Evolutionary conservation across 2,797 vertebrate genomes (phyloP), one percentile per base, ranked within the genome.

Genomic region (Betta splendens): DNA sequence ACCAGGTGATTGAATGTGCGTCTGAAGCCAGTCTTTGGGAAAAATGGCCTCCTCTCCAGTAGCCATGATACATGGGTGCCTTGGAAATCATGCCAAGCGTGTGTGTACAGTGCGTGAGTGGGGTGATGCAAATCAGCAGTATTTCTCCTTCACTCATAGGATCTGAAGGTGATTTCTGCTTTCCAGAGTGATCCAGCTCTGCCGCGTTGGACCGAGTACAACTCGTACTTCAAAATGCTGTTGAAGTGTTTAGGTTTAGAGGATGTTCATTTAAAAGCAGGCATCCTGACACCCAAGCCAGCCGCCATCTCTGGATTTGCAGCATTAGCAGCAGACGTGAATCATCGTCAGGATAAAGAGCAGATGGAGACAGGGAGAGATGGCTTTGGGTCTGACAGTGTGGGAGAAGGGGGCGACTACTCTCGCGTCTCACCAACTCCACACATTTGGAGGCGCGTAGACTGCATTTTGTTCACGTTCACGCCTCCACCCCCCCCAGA

Each of bases 1-100:
- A 91, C 86, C 88, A 89, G 88, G 89, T 89, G 89, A 91, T 89
- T 89, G 84, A 87, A 89, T 91, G 83, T 78, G 86, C 86, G 85
- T 86, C 86, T 80, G 88, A 83, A 91, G 85, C 85, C 81, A 87
- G 84, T 87, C 87, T 88, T 80, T 86, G 83, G 84, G 10, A 84
- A 85, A 85, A 81, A 83, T 85, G 36, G 50, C 61, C 65, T 38
- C 62, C 72, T 69, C 74, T 80, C 69, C 59, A 53, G 54, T 61
- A 69, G 69, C 68, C 74, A 83, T 70, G 78, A 84, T 82, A 76
- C 75, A 77, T 44, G 42, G 82, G 72, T 78, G 67, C 80, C 69
- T 78, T 84, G 72, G 77, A 79, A 80, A 33, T 66, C 47, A 21
- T 60, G 52, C 57, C 48, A 40, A 55, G 56, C 42, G 37, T 64